A percentile compares a stretch with the other conserved stretches of the same genome.
phyloP scores from a whole-genome alignment of 2,888 invertebrate genomes.

The Diabrotica balteata region DNA sequence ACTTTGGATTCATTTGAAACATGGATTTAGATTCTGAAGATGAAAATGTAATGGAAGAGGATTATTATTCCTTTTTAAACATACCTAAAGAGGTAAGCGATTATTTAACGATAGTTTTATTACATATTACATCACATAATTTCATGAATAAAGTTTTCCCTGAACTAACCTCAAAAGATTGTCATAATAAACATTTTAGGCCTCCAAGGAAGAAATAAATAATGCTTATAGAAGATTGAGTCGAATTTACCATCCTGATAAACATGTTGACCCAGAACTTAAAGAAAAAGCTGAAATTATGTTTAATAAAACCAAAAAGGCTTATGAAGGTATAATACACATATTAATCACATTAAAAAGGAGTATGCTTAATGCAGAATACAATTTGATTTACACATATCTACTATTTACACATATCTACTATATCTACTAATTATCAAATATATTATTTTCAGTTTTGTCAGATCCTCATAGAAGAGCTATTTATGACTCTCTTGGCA shows the following conservation, averaged over 20 bases:
- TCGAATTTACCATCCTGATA: constrained; percentile 95
- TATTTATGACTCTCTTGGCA: constrained; percentile 92
- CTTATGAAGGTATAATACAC: constrained; percentile 78
- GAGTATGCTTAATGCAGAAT: no score
- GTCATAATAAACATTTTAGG: constrained; percentile 67
- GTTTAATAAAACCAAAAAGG: constrained; percentile 91
- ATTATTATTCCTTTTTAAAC: constrained; percentile 89
- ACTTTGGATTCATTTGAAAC: constrained; percentile 28
- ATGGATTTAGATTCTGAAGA: constrained; percentile 77
- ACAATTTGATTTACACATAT: constrained; percentile 3
- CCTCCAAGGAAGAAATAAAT: constrained; percentile 89
- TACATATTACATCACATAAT: constrained; percentile 2
- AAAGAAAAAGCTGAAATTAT: constrained; percentile 91
- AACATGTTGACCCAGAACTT: constrained; percentile 82
- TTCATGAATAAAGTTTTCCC: constrained; percentile 1
- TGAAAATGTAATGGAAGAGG: constrained; percentile 73
- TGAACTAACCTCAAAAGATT: constrained; percentile 36
- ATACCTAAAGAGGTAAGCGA: constrained; percentile 76
- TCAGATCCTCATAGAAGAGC: constrained; percentile 93
- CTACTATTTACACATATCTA: neutral
- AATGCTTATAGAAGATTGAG: constrained; percentile 92
- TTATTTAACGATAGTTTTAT: constrained; percentile 1
- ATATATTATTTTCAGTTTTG: constrained; percentile 68
- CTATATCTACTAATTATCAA: constrained; percentile 7
- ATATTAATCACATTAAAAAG: neutral